These are phyloP conservation scores for Orthonychiurus folsomi DNA, from an alignment of 2,888 invertebrate species.

Conservation along the genomic window DNA sequence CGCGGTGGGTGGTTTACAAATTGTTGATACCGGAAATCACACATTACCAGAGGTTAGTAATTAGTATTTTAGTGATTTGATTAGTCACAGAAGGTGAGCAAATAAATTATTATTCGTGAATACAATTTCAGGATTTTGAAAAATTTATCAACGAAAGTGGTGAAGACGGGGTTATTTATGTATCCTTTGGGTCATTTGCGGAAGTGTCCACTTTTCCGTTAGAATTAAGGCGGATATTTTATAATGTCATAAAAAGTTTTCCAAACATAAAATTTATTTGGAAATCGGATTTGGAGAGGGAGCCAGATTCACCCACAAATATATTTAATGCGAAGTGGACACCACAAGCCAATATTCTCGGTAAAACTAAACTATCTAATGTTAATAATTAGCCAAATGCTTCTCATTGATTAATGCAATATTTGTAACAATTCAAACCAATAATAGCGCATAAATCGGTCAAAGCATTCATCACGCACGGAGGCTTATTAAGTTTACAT, in stretches of 20 bases:
- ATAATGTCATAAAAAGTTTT: slow-evolving; percentile 20
- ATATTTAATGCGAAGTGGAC: slow-evolving; percentile 39
- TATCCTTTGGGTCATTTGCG: slow-evolving; percentile 16
- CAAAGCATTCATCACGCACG: slow-evolving; percentile 56
- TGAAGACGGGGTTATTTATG: slow-evolving; percentile 16
- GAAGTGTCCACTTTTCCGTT: slow-evolving; percentile 12
- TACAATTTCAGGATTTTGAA: slow-evolving; percentile 11
- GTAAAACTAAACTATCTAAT: slow-evolving; percentile 10
- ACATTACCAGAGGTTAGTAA: neutral
- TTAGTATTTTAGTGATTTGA: neutral
- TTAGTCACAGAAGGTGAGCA: neutral
- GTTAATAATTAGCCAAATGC: neutral
- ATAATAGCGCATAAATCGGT: slow-evolving; percentile 51
- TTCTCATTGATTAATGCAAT: no score
- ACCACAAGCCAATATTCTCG: slow-evolving; percentile 24
- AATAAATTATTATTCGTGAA: no score
- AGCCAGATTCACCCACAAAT: slow-evolving; percentile 42
- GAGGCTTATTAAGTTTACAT: slow-evolving; percentile 56
- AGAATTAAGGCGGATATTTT: slow-evolving; percentile 19
- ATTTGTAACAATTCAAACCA: no score
- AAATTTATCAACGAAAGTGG: slow-evolving; percentile 7
- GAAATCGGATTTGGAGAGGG: slow-evolving; percentile 27
- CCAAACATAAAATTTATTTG: slow-evolving; percentile 23
- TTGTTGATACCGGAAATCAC: neutral
- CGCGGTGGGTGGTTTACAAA: slow-evolving; percentile 59